Evolutionary conservation across 2,888 invertebrate genomes (phyloP), one percentile per base, ranked within the genome.

Genomic region (Rhimphoctona megacephalus): DNA sequence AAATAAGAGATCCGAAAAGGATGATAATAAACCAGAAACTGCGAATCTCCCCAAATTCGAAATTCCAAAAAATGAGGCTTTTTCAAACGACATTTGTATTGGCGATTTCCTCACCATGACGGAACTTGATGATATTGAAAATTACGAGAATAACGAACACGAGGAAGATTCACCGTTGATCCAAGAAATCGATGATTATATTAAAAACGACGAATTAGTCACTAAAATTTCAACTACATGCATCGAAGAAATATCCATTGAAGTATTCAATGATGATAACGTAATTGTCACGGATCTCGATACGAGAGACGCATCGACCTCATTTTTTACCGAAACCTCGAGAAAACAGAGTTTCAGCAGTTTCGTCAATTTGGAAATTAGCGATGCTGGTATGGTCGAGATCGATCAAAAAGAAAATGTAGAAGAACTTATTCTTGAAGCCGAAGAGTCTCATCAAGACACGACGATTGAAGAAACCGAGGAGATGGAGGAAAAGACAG

Each of bases 301-400:
- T 46, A 43, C 39, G 6, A 17, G 19, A 22, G n/a, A n/a, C 9
- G 19, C 46, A 17, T 46, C n/a, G 6, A 57, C n/a, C 7, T 61
- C 81, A 14, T 17, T n/a, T 54, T 49, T 54, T 25, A 73, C 36
- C 8, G 74, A 78, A 30, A 76, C n/a, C 14, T 83, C 46, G 66
- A 80, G 84, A 82, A 88, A 85, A 22, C 52, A 17, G 72, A 87
- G 67, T 54, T 82, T 84, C 72, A 61, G 83, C 79, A 81, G 86
- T 66, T 61, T 85, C 61, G 70, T 52, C 19, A 77, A 76, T 73
- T 82, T 81, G 39, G 49, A 85, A 72, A 85, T 81, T 22, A 82
- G 17, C 19, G 84, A 86, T 22, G n/a, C 72, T 14, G 85, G 72
- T 8, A 33, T 14, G 33, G 77, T 64, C n/a, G 77, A 86, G 5